A percentile compares a stretch with the other conserved stretches of the same genome.
These are phyloP conservation scores for Ophiodon elongatus DNA, from an alignment of 2,113 vertebrate genomes.

Conservation along the genomic window DNA sequence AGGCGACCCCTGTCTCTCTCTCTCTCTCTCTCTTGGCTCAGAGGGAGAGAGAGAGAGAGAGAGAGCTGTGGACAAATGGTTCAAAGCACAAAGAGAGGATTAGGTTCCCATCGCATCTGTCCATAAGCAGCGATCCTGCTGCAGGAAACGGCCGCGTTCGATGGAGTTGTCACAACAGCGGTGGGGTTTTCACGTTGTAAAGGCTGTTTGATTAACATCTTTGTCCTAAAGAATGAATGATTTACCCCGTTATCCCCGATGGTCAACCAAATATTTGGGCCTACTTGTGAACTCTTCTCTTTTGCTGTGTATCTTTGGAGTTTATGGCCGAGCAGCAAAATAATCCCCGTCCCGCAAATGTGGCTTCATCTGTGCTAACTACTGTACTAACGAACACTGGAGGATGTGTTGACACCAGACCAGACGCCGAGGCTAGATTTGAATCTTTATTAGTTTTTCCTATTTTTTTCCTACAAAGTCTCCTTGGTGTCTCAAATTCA, in stretches of 20 bases:
- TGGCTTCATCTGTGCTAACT: neutral
- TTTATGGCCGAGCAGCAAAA: slow-evolving; percentile 10
- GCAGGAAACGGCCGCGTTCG: neutral
- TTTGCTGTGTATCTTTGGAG: slow-evolving; percentile 18
- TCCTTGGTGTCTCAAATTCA: neutral
- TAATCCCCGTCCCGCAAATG: slow-evolving; percentile 4
- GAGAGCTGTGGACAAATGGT: slow-evolving; percentile 28
- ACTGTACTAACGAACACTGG: no score
- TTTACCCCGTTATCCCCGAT: neutral
- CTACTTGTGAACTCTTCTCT: slow-evolving; percentile 7
- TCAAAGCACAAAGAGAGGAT: slow-evolving; percentile 52
- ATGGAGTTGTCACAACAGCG: neutral
- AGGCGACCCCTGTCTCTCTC: slow-evolving; percentile 2
- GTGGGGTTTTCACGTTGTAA: slow-evolving; percentile 1
- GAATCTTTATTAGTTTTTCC: slow-evolving; percentile 7
- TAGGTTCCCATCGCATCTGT: slow-evolving; percentile 49
- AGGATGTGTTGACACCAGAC: slow-evolving; percentile 8
- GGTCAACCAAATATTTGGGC: slow-evolving; percentile 5
- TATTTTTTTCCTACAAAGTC: neutral
- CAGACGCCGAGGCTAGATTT: neutral
- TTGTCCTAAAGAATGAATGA: neutral
- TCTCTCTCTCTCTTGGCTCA: slow-evolving; percentile 4
- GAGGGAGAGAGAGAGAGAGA: neutral
- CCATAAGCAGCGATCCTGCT: slow-evolving; percentile 21
- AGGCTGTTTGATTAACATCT: neutral